Evolutionary conservation across 1,140 invertebrate species (phyloP), one percentile per base, ranked within the genome.

Genomic region (Megalopta genalis): DNA sequence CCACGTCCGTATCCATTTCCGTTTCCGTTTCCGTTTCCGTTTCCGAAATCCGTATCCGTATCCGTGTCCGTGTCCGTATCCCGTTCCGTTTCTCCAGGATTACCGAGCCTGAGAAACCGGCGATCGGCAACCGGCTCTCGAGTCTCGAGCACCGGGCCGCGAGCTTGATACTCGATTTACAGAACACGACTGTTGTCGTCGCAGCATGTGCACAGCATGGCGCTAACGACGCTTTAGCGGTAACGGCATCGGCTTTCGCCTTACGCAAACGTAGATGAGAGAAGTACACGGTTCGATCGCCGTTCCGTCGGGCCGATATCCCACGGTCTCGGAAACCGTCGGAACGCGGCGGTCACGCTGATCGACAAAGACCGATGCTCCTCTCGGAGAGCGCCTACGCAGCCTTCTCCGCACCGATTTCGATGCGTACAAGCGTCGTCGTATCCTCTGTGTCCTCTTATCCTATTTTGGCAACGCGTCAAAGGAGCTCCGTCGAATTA

Each of bases 131-230:
- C 16, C 32, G 63, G 8, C n/a, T 23, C 49, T 37, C 63, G 77
- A 80, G 71, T 74, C 77, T 63, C 18, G n/a, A 59, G 52, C 70
- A 18, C 39, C 63, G 32, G 32, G 32, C 32, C 32, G 32, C 32
- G 69, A 66, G 78, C 65, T 68, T 67, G 57, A 64, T 49, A 70
- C 54, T 37, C 39, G 16, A 37, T 60, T 21, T 66, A 77, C 60
- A 57, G 39, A 37, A 71, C 54, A 68, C 52, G 37, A 79, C 52
- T 80, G 78, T 78, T 84, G 49, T 52, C 49, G 77, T 85, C 8
- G 86, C 86, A 87, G 89, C 90, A 91, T 91, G 90, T 89, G 90
- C 89, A 90, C 87, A 90, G 90, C 88, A 91, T 90, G 90, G 86
- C 86, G 86, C 83, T 80, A 74, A 79, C 49, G 77, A 87, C 80